Evolutionary conservation across 2,888 invertebrate species (phyloP).

Genomic region (Sinelater perroti): DNA sequence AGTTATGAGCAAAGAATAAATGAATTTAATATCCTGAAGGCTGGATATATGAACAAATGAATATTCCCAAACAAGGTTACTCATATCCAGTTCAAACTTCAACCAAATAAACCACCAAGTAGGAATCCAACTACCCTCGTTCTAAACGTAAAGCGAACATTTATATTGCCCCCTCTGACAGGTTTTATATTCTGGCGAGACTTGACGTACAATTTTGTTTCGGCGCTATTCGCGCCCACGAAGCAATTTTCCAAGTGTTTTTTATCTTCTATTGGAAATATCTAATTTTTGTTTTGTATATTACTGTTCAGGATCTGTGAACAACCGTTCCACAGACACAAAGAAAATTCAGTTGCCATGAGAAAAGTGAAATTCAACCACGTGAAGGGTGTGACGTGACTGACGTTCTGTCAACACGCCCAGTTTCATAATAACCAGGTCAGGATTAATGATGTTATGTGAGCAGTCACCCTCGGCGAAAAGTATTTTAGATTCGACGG

Average conservation of each 20-base stretch:
- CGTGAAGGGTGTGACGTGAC: slow-evolving; percentile 14
- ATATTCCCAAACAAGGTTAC: too few relatives aligned
- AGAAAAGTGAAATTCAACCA: too few relatives aligned
- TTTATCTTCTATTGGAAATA: not conserved
- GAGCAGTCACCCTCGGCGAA: slow-evolving; percentile 28
- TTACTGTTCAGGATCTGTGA: slow-evolving; percentile 1
- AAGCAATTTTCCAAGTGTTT: slow-evolving; percentile 14
- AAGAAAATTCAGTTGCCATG: too few relatives aligned
- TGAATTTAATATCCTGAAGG: too few relatives aligned
- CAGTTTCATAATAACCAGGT: slow-evolving; percentile 29
- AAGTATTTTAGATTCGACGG: slow-evolving; percentile 22
- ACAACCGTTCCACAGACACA: too few relatives aligned
- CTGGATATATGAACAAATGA: too few relatives aligned
- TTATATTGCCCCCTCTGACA: slow-evolving; percentile 12
- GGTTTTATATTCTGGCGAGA: slow-evolving; percentile 13
- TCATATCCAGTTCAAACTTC: too few relatives aligned
- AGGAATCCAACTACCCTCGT: slow-evolving; percentile 9
- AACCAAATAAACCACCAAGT: not conserved
- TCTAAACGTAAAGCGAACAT: slow-evolving; percentile 1
- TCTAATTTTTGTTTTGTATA: not conserved
- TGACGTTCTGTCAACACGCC: slow-evolving; percentile 15
- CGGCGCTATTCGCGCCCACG: not conserved
- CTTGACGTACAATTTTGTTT: slow-evolving; percentile 15
- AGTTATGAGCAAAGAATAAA: too few relatives aligned
- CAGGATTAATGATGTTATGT: slow-evolving; percentile 30